These are phyloP conservation scores for Coptodon bakossiorum DNA, from an alignment of 2,113 vertebrate species.

Conservation along the genomic window DNA sequence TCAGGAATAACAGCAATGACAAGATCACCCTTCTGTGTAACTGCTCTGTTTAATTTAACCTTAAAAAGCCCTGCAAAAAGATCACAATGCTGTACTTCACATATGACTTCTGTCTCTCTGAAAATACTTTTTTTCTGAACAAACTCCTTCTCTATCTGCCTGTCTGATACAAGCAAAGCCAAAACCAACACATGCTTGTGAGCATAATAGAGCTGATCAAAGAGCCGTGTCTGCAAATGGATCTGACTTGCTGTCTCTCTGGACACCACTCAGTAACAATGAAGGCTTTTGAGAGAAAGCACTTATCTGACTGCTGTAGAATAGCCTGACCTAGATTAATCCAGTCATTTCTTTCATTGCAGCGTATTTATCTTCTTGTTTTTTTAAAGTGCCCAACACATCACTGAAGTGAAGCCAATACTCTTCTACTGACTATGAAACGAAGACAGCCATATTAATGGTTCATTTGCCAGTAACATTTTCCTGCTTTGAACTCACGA, in stretches of 20 bases:
- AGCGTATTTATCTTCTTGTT: background rate
- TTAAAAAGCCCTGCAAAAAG: background rate
- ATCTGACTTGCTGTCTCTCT: background rate
- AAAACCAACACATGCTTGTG: background rate
- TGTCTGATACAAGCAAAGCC: background rate
- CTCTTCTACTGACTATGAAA: background rate
- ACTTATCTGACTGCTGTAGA: background rate
- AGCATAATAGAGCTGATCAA: background rate
- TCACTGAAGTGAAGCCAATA: background rate
- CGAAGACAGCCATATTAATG: background rate
- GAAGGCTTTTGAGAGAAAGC: background rate
- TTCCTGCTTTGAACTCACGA: background rate
- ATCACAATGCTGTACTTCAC: background rate
- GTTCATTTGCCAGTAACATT: background rate
- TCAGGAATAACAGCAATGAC: background rate
- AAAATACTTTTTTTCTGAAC: background rate
- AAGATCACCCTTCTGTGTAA: background rate
- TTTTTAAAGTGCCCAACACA: background rate
- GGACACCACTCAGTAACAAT: background rate
- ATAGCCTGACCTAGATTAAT: background rate
- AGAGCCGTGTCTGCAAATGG: background rate
- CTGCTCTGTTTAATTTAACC: background rate
- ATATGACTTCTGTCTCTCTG: background rate
- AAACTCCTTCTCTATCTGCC: background rate
- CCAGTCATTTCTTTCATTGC: background rate